Conservation (phyloP, 2,113 vertebrate species). For the Desmodus rotundus region DNA sequence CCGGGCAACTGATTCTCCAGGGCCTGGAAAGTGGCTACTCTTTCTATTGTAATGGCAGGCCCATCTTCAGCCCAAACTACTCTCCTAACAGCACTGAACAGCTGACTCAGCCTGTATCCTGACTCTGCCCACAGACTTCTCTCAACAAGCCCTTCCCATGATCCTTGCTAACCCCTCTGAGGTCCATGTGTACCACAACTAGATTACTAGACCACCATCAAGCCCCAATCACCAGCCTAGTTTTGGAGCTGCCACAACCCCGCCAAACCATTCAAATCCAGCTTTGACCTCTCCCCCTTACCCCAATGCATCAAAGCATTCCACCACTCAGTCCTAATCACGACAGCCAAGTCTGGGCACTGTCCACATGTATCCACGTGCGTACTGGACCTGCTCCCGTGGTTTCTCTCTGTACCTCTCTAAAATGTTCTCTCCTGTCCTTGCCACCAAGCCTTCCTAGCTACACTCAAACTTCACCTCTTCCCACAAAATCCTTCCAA, state of each 20-base stretch:
- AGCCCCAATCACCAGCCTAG: too few species aligned
- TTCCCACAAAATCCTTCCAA: not conserved
- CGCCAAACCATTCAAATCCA: not conserved
- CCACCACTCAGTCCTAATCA: not conserved
- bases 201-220: not conserved
- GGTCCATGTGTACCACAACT: not conserved
- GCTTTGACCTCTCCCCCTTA: not conserved
- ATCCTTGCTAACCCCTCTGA: not conserved
- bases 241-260: not conserved
- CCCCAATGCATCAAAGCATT: not conserved
- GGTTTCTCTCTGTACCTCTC: not conserved
- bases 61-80: not conserved
- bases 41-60: not conserved
- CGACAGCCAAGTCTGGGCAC: not conserved
- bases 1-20: not conserved
- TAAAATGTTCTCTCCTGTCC: not conserved
- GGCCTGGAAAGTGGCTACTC: not conserved
- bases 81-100: not conserved
- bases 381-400: not conserved
- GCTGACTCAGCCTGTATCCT: not conserved
- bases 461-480: not conserved
- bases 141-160: not conserved
- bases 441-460: not conserved
- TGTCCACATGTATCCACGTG: not conserved
- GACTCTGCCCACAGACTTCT: not conserved